Evolutionary conservation across 2,888 invertebrate species (phyloP), one percentile per base, ranked within the genome.

Genomic region (Pecten maximus): DNA sequence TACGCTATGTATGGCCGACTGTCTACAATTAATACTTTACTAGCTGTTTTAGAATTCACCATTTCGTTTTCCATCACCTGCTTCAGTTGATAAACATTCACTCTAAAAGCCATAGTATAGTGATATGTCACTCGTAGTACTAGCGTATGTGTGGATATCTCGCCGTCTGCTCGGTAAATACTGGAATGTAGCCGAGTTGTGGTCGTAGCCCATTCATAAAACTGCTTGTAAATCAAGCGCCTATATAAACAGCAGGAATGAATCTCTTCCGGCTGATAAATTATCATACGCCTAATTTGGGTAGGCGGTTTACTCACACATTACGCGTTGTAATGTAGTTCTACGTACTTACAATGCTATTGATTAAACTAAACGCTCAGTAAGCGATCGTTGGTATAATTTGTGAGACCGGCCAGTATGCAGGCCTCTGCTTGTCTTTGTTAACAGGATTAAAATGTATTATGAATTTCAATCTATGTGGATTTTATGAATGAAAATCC

Each of bases 1-100:
- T 93, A 96, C 28, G 94, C 93, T 91, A 96, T 91, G 88, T 95
- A 95, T 12, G 96, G 94, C n/a, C 96, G 92, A 87, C 95, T 94
- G 93, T 96, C 96, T n/a, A 96, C 91, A n/a, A 93, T 89, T 88
- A 95, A 90, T 12, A 95, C 89, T 6, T 93, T 88, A 40, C 88
- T 87, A 23, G 91, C 74, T 74, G 74, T 74, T 35, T 74, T 74
- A 8, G 35, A 74, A 74, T 74, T 74, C 35, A 74, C 28, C 74
- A 74, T 48, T n/a, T 92, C 89, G 40, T 89, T 92, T 44, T 93
- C 93, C 88, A 94, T 91, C 87, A 93, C 87, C 40, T 92, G 90
- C 54, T 93, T 91, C 40, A 94, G 88, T 74, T 93, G 91, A 44
- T 50, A 87, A 16, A 89, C 89, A 10, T 35, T 74, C 2, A 74